Percentiles rank a stretch among this genome's conserved stretches.
Evolutionary conservation across 2,888 invertebrate genomes (phyloP).

Genomic region (Eupithecia subumbrata): DNA sequence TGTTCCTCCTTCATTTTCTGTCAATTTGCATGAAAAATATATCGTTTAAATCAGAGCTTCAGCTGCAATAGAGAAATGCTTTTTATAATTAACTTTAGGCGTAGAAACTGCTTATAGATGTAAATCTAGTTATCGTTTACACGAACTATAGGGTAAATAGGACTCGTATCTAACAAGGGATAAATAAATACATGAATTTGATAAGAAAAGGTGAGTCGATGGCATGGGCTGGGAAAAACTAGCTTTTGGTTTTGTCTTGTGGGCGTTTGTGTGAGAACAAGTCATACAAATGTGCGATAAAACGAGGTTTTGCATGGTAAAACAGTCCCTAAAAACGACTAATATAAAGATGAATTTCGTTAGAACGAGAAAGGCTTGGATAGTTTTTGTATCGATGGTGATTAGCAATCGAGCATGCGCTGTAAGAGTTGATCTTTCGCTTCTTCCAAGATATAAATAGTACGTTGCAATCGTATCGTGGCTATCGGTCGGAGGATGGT

Average conservation of each 20-base stretch:
- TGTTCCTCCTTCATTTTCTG: slow-evolving; percentile 46
- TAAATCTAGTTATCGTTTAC: slow-evolving; percentile 38
- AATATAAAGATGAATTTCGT: slow-evolving; percentile 53
- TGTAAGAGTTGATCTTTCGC: slow-evolving; percentile 80
- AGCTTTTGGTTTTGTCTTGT: slow-evolving; percentile 80
- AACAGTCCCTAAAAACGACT: slow-evolving; percentile 62
- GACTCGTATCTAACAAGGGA: slow-evolving; percentile 33
- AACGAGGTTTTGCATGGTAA: slow-evolving; percentile 61
- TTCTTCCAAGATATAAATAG: slow-evolving; percentile 68
- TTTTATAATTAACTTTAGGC: slow-evolving; percentile 38
- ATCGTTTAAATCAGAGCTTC: slow-evolving; percentile 48
- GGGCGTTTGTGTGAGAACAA: slow-evolving; percentile 64
- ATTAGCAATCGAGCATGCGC: slow-evolving; percentile 81
- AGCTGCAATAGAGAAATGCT: slow-evolving; percentile 54
- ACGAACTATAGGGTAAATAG: slow-evolving; percentile 32
- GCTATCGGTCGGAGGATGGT: slow-evolving; percentile 83
- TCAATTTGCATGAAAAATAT: slow-evolving; percentile 53
- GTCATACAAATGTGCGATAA: slow-evolving; percentile 40
- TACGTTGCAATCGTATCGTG: slow-evolving; percentile 65
- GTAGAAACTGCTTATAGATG: slow-evolving; percentile 48
- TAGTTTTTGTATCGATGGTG: slow-evolving; percentile 71
- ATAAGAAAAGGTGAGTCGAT: slow-evolving; percentile 63
- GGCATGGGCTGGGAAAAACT: slow-evolving; percentile 75
- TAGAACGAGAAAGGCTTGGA: slow-evolving; percentile 65
- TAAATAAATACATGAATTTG: slow-evolving; percentile 13